phyloP scores from a whole-genome alignment of 1,140 invertebrate genomes.

The Cherax quadricarinatus region DNA sequence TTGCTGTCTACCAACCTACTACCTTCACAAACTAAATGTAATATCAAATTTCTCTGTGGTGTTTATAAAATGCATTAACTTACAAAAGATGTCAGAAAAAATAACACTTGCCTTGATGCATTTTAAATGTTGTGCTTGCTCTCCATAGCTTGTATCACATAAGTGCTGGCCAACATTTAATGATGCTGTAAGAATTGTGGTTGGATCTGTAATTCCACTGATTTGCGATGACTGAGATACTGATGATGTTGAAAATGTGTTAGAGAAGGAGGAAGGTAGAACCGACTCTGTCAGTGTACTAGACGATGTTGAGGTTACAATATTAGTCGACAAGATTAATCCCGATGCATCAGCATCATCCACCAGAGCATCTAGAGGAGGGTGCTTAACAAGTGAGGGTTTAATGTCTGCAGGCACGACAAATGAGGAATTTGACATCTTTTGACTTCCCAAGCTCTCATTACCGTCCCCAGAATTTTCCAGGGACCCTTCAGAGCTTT shows the following conservation, averaged over 20 bases:
- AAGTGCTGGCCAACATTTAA: conserved; percentile 24
- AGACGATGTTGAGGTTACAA: not conserved
- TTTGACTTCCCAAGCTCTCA: conserved; percentile 13
- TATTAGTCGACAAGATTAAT: conserved; percentile 7
- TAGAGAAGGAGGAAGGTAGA: conserved; percentile 21
- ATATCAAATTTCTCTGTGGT: too few relatives aligned
- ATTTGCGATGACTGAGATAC: conserved; percentile 4
- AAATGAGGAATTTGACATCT: conserved; percentile 3
- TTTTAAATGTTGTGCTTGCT: conserved; percentile 4
- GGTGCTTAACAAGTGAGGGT: conserved; percentile 6
- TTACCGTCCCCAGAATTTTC: conserved; percentile 30
- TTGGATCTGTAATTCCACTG: conserved; percentile 3
- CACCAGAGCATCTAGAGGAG: conserved; percentile 20
- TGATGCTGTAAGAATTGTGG: conserved; percentile 2
- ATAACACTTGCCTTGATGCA: conserved; percentile 27
- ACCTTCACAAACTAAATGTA: too few relatives aligned
- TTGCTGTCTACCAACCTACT: too few relatives aligned
- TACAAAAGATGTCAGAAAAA: too few relatives aligned
- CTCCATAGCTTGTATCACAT: conserved; percentile 4
- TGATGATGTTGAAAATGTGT: conserved; percentile 29
- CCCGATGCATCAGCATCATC: conserved; percentile 2
- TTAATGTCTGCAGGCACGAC: conserved; percentile 19
- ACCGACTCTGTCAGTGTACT: not conserved
- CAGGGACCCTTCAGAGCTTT: conserved; percentile 36
- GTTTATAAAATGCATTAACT: too few relatives aligned